Conservation (phyloP, 1,140 invertebrate genomes). For the Wasmannia auropunctata region DNA sequence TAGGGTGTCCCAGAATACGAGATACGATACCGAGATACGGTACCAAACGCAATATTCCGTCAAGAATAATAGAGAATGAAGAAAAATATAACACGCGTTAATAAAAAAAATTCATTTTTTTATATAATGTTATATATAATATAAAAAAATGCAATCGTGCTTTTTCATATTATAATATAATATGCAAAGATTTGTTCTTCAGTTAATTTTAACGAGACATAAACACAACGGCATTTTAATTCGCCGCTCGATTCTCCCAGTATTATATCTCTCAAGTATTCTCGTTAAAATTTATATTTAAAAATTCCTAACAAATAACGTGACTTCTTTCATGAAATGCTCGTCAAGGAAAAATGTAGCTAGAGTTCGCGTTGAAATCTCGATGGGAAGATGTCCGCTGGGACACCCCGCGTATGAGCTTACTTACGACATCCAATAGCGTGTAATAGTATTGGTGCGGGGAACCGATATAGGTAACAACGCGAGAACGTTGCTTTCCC, state of each 20-base stretch:
- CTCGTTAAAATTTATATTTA: conserved; percentile 8
- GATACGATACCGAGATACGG: neutral
- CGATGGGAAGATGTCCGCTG: neutral
- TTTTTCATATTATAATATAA: neutral
- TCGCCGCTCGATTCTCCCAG: neutral
- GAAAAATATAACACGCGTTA: neutral
- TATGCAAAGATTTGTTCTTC: neutral
- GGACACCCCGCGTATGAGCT: conserved; percentile 27
- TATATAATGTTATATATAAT: neutral
- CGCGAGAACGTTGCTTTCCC: neutral
- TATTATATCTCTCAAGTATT: conserved; percentile 17
- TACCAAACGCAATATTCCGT: neutral
- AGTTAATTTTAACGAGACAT: neutral
- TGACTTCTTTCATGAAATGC: neutral
- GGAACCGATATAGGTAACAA: neutral
- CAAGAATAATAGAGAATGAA: neutral
- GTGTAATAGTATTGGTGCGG: conserved; percentile 7
- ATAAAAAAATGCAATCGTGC: neutral
- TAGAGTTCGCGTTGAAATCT: neutral
- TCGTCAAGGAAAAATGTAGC: conserved; percentile 5
- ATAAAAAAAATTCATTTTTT: neutral
- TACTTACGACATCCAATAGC: conserved; percentile 42
- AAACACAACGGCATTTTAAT: neutral
- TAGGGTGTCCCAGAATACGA: neutral
- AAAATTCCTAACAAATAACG: conserved; percentile 10